Evolutionary conservation across 92 coral and sea anemone genomes (phyloP).

Genomic region (Epizoanthus illoricatus): DNA sequence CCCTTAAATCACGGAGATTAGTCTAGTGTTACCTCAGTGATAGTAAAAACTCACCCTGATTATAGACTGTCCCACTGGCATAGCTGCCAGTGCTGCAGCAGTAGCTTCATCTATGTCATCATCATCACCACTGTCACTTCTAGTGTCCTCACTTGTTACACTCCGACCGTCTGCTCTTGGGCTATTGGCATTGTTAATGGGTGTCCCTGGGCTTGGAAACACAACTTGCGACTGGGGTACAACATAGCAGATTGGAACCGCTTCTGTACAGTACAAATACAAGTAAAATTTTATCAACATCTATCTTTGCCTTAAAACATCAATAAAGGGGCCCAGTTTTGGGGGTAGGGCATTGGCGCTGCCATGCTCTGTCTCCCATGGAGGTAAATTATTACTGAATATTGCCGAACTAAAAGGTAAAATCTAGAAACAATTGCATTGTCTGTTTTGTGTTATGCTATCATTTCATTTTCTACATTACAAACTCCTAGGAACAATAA

Average conservation of each 20-base stretch:
- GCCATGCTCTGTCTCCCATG: too few species aligned
- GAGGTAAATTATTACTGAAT: too few species aligned
- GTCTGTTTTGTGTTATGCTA: too few species aligned
- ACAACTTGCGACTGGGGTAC: conserved; percentile 69
- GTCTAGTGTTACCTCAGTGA: neutral
- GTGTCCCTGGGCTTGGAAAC: conserved; percentile 64
- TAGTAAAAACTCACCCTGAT: conserved; percentile 62
- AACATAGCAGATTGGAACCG: conserved; percentile 84
- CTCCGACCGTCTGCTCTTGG: conserved; percentile 90
- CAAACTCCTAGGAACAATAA: too few species aligned
- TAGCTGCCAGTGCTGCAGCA: conserved; percentile 58
- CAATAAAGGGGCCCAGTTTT: too few species aligned
- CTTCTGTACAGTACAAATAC: conserved; percentile 45
- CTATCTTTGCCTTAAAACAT: neutral
- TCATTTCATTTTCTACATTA: too few species aligned
- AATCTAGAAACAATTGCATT: too few species aligned
- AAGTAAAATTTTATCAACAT: neutral
- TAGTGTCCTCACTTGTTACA: conserved; percentile 86
- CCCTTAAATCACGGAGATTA: neutral
- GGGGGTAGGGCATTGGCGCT: too few species aligned
- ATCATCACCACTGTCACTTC: conserved; percentile 90
- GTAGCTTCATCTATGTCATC: conserved; percentile 79
- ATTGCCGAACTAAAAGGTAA: too few species aligned
- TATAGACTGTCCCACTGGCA: conserved; percentile 59
- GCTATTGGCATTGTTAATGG: conserved; percentile 74